phyloP scores from a whole-genome alignment of 2,888 invertebrate genomes.

The Diaperis boleti region DNA sequence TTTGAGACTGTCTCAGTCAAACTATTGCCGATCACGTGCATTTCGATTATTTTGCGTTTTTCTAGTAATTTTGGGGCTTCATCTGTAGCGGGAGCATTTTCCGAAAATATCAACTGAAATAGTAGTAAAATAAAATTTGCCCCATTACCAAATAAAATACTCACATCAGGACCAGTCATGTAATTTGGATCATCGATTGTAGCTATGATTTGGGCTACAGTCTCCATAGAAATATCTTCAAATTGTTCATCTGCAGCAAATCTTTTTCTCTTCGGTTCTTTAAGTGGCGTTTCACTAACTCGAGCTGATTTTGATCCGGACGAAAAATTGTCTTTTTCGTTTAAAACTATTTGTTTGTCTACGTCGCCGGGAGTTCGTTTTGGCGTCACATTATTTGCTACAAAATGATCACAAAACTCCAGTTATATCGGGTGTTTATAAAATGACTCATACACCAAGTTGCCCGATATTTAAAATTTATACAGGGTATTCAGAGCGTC shows the following conservation, averaged over 20 bases:
- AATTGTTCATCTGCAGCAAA: constrained; percentile 67
- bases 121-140: constrained; percentile 8
- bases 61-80: constrained; percentile 94
- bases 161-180: constrained; percentile 85
- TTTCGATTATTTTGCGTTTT: constrained; percentile 87
- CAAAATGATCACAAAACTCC: not conserved
- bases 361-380: constrained; percentile 1
- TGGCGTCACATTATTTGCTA: not conserved
- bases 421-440: no score
- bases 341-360: not conserved
- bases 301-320: not conserved
- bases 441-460: no score
- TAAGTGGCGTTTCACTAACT: constrained; percentile 54
- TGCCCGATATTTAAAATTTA: no score
- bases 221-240: constrained; percentile 83
- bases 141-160: constrained; percentile 48
- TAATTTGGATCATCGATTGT: constrained; percentile 87
- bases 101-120: constrained; percentile 79
- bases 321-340: not conserved
- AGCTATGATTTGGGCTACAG: constrained; percentile 84
- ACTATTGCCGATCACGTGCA: constrained; percentile 95
- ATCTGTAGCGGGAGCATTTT: constrained; percentile 84
- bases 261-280: constrained; percentile 65
- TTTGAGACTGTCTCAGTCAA: constrained; percentile 87
- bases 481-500: no score